These are phyloP conservation scores for Electrona antarctica DNA, from an alignment of 2,113 vertebrate species.

Conservation along the genomic window DNA sequence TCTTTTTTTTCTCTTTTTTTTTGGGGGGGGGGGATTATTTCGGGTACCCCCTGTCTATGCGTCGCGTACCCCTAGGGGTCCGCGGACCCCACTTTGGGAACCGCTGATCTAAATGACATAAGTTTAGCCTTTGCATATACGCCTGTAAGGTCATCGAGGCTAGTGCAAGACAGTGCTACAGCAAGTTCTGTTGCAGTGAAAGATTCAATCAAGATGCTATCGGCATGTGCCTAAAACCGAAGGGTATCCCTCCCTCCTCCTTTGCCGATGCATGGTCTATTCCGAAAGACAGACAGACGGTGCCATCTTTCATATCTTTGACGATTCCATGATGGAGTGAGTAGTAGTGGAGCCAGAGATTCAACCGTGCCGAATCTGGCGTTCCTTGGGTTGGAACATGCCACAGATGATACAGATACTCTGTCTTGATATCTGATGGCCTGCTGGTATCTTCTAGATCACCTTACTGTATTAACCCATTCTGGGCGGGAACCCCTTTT, in stretches of 20 bases:
- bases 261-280: not conserved
- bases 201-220: slow-evolving; percentile 46
- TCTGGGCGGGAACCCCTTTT: too few species aligned
- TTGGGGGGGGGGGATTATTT: too few species aligned
- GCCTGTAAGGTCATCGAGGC: too few species aligned
- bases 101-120: too few species aligned
- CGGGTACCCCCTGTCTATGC: too few species aligned
- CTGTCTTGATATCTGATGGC: slow-evolving; percentile 65
- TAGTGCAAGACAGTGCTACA: too few species aligned
- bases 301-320: slow-evolving; percentile 50
- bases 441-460: slow-evolving; percentile 63
- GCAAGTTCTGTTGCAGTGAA: not conserved
- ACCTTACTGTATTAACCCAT: slow-evolving; percentile 57
- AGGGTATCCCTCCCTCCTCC: slow-evolving; percentile 33
- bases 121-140: too few species aligned
- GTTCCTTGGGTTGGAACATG: slow-evolving; percentile 61
- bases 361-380: slow-evolving; percentile 39
- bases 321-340: slow-evolving; percentile 47
- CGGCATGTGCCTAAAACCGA: slow-evolving; percentile 43
- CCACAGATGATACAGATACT: slow-evolving; percentile 71
- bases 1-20: too few species aligned
- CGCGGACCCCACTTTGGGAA: too few species aligned
- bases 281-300: not conserved
- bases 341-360: slow-evolving; percentile 51
- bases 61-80: too few species aligned